Conservation (phyloP, 53 echinoderm and acorn worm genomes). For the Actinopyga echinites region DNA sequence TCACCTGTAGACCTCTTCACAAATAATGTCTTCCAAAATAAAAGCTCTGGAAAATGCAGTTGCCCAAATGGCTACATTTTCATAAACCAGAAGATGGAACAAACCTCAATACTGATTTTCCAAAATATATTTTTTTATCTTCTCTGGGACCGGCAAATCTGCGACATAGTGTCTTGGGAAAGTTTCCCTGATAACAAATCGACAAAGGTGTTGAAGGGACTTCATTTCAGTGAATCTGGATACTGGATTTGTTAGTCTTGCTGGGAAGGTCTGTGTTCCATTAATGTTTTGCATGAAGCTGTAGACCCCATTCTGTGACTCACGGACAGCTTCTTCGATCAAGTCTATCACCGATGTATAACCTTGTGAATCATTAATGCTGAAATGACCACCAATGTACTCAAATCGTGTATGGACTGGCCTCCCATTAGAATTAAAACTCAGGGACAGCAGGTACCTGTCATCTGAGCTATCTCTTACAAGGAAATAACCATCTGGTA, state of each 20-base stretch:
- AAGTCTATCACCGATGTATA: constrained; percentile 80
- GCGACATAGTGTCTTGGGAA: constrained; percentile 85
- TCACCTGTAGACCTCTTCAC: too few relatives aligned
- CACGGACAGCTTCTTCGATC: constrained; percentile 74
- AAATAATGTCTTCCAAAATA: too few relatives aligned
- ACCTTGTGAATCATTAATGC: constrained; percentile 89
- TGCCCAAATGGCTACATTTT: too few relatives aligned
- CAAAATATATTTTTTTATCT: constrained; percentile 83
- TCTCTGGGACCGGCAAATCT: constrained; percentile 83
- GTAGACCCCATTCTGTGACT: constrained; percentile 84
- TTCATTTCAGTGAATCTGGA: constrained; percentile 87
- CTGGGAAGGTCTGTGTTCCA: constrained; percentile 90
- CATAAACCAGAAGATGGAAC: too few relatives aligned
- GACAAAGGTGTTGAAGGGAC: constrained; percentile 85
- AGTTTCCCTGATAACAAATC: constrained; percentile 90
- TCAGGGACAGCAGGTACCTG: constrained; percentile 83
- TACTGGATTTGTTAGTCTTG: constrained; percentile 82
- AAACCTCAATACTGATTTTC: constrained; percentile 79
- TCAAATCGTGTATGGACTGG: constrained; percentile 94
- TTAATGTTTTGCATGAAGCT: constrained; percentile 86
- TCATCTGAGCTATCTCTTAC: constrained; percentile 97
- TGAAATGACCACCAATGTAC: constrained; percentile 80
- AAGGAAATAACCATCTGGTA: constrained; percentile 83
- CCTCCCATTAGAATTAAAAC: constrained; percentile 92
- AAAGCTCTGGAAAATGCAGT: too few relatives aligned